Evolutionary conservation across 2,888 invertebrate genomes (phyloP).

Genomic region (Amaurobius ferox): DNA sequence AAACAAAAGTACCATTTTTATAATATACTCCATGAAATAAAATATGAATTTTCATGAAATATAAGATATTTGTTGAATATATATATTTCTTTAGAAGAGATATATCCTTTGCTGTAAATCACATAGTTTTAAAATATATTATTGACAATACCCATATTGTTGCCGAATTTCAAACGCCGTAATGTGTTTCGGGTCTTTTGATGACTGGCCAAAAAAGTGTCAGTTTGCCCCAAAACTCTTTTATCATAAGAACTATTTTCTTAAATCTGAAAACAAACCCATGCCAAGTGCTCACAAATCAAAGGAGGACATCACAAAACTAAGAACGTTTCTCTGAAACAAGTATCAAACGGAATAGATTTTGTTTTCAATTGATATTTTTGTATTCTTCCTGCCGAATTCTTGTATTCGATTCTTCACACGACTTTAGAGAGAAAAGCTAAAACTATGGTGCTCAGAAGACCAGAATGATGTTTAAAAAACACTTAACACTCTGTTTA

Average conservation of each 20-base stretch:
- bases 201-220: background rate
- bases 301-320: background rate
- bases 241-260: background rate
- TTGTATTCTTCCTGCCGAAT: background rate
- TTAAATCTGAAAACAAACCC: background rate
- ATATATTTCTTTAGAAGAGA: too few relatives aligned
- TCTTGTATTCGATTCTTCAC: background rate
- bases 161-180: too few relatives aligned
- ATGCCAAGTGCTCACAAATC: background rate
- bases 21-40: too few relatives aligned
- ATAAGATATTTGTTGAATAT: too few relatives aligned
- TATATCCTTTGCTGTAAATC: too few relatives aligned
- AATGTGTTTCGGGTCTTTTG: too few relatives aligned
- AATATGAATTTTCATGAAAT: too few relatives aligned
- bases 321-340: background rate
- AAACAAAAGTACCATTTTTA: too few relatives aligned
- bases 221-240: background rate
- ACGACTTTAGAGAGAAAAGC: conserved; percentile 11
- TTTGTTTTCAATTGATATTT: background rate
- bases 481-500: too few relatives aligned
- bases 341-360: background rate
- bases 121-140: too few relatives aligned
- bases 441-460: conserved; percentile 12
- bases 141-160: too few relatives aligned
- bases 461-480: too few relatives aligned